Evolutionary conservation across 2,888 invertebrate genomes (phyloP).

Genomic region (Melitaea athalia): DNA sequence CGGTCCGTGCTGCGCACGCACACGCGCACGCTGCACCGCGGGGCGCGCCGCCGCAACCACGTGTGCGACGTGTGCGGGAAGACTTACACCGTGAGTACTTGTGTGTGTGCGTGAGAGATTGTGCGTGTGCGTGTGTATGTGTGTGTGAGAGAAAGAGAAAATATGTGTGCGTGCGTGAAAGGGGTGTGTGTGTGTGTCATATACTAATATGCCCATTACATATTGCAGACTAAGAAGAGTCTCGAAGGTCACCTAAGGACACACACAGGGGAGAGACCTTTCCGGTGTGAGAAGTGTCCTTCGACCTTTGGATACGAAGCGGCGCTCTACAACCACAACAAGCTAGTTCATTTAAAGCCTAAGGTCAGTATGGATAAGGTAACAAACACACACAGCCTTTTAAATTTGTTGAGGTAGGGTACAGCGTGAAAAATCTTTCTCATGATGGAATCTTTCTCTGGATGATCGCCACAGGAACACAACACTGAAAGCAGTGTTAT

Average conservation of each 20-base stretch:
- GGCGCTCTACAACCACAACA: conserved; percentile 66
- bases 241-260: conserved; percentile 63
- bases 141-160: no score
- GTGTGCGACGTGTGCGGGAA: conserved; percentile 70
- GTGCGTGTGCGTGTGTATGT: no score
- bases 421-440: no score
- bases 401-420: no score
- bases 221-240: conserved; percentile 59
- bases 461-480: no score
- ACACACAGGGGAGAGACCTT: conserved; percentile 65
- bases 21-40: conserved; percentile 55
- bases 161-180: not conserved
- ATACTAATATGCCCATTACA: not conserved
- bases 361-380: conserved; percentile 45
- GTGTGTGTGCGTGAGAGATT: not conserved
- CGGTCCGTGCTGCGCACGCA: conserved; percentile 66
- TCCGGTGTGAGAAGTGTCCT: conserved; percentile 53
- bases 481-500: no score
- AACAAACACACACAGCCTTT: no score
- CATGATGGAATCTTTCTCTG: no score
- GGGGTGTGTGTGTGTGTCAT: not conserved
- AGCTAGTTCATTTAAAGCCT: conserved; percentile 54
- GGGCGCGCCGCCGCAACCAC: conserved; percentile 54
- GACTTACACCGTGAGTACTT: conserved; percentile 56
- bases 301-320: conserved; percentile 64